phyloP scores from a whole-genome alignment of 2,113 vertebrate species.

The Catharus fuscescens region DNA sequence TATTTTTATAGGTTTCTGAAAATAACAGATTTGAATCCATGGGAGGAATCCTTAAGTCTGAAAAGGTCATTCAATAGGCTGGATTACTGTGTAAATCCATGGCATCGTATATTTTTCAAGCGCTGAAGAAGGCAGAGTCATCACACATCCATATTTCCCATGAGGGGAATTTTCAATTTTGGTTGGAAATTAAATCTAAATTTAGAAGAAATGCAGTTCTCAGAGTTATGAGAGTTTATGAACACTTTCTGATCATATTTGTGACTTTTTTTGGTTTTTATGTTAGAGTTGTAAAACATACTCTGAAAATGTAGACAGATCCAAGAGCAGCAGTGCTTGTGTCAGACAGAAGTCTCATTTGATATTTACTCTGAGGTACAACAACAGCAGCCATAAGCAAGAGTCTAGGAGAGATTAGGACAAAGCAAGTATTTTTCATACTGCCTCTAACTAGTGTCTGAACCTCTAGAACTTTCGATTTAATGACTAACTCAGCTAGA shows the following conservation, averaged over 20 bases:
- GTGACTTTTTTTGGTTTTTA: neutral
- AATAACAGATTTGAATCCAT: neutral
- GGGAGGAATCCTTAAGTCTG: neutral
- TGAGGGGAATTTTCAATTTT: neutral
- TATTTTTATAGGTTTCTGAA: neutral
- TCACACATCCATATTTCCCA: neutral
- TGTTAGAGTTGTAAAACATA: neutral
- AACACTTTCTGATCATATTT: neutral
- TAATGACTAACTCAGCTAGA: neutral
- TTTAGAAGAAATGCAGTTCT: neutral
- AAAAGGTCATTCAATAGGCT: neutral
- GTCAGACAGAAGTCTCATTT: neutral
- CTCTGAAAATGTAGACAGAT: neutral
- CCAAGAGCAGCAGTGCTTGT: neutral
- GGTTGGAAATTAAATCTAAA: neutral
- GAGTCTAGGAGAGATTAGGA: neutral
- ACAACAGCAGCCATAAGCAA: neutral
- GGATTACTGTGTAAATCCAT: neutral
- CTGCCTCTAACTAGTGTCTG: neutral
- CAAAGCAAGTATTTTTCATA: neutral
- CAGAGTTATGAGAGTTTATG: neutral
- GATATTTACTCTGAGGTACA: neutral
- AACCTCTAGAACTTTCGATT: neutral
- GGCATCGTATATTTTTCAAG: neutral
- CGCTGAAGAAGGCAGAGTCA: neutral